These are phyloP conservation scores for Psettodes erumei DNA, from an alignment of 2,113 vertebrate genomes.

Conservation along the genomic window DNA sequence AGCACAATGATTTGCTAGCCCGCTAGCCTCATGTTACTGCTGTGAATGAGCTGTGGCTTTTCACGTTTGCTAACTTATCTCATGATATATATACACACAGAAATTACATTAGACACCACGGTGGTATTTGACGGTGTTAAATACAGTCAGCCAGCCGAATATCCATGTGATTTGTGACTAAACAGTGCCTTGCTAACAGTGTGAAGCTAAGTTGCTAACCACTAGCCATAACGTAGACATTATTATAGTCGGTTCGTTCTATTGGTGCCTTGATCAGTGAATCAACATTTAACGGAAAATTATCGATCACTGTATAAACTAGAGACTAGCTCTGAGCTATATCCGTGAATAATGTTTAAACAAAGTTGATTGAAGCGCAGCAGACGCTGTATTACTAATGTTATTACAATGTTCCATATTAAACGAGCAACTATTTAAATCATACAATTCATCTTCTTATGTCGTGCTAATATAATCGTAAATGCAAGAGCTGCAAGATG, in stretches of 20 bases:
- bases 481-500: too few species aligned
- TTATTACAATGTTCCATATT: too few species aligned
- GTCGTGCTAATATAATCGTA: neutral
- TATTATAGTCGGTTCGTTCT: slow-evolving; percentile 3
- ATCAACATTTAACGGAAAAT: neutral
- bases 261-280: neutral
- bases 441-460: neutral
- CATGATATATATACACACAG: neutral
- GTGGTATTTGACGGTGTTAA: neutral
- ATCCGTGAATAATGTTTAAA: slow-evolving; percentile 4
- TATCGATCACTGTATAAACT: neutral
- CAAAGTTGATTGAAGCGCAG: slow-evolving; percentile 24
- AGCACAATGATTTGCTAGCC: slow-evolving; percentile 57
- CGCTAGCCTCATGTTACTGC: slow-evolving; percentile 15
- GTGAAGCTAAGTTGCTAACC: slow-evolving; percentile 65
- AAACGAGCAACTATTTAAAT: neutral
- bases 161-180: slow-evolving; percentile 10
- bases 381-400: slow-evolving; percentile 5
- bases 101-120: neutral
- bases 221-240: slow-evolving; percentile 40
- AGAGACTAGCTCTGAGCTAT: neutral
- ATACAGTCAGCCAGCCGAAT: neutral
- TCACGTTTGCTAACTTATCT: neutral
- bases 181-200: slow-evolving; percentile 58
- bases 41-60: slow-evolving; percentile 16